Evolutionary conservation across 92 coral and sea anemone species (phyloP), one percentile per base, ranked within the genome.

Genomic region (Plumapathes pennacea): DNA sequence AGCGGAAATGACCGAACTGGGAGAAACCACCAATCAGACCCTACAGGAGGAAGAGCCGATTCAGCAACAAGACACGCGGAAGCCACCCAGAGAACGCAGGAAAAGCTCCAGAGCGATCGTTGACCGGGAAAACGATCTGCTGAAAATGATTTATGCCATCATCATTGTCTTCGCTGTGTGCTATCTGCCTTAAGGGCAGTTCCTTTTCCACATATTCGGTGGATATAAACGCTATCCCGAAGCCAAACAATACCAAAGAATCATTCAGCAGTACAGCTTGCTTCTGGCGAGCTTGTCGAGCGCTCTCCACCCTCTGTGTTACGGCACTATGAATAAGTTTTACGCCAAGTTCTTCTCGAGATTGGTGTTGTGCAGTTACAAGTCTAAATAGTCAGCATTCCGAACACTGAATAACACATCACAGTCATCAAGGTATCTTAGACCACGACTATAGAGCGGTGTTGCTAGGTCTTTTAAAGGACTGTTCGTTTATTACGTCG

Each of bases 261-360:
- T 71, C 39, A 18, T 69, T 6, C 25, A 28, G 34, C 49, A 57
- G 44, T 79, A 71, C 33, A 26, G 40, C 0, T 57, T 41, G 41
- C 25, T 32, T 26, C 24, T 67, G 4, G 32, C 38, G 1, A 46
- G 38, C 32, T 54, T 78, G 18, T 67, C 84, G 40, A 78, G 78
- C 11, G 79, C 84, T 0, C 56, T 78, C 25, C 84, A 78, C 31
- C 84, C 84, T 5, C 20, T 78, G 14, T 61, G 55, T 31, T 78
- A 69, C 27, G 84, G 78, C 5, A 54, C 59, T 29, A 78, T 52
- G 73, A 78, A 67, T 38, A 78, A 61, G 53, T 61, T 78, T 25
- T 78, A 69, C 39, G 71, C 60, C 10, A 78, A 32, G 46, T 72
- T 72, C 0, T 78, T 78, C 43, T 50, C 41, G n/a, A 62, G 38